Evolutionary conservation across 2,888 invertebrate genomes (phyloP).

Genomic region (Tenthredo livida): DNA sequence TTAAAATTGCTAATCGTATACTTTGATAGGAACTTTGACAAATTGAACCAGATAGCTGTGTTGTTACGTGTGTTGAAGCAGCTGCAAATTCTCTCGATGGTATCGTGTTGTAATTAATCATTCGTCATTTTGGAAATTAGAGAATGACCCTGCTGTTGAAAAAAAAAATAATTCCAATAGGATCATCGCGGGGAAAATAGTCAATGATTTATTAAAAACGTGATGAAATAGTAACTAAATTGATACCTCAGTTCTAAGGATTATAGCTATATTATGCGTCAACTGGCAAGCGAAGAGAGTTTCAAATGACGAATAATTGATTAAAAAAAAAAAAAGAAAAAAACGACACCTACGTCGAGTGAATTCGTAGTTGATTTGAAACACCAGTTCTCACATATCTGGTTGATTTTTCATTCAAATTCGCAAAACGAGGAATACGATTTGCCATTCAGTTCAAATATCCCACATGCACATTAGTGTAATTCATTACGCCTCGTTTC

Average conservation of each 20-base stretch:
- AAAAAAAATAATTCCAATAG: neutral
- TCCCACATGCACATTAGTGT: neutral
- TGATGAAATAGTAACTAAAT: too few relatives aligned
- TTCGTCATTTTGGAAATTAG: neutral
- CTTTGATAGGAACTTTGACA: neutral
- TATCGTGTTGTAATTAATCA: neutral
- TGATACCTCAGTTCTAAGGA: too few relatives aligned
- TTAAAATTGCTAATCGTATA: neutral
- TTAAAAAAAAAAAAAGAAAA: neutral
- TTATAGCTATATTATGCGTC: too few relatives aligned
- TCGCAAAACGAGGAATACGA: neutral
- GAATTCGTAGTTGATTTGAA: neutral
- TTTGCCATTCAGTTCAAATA: neutral
- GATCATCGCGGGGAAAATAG: too few relatives aligned
- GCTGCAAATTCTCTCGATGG: neutral
- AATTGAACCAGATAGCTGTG: neutral
- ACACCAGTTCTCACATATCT: neutral
- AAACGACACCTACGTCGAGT: slow-evolving; percentile 3
- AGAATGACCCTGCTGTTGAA: neutral
- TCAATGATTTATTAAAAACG: too few relatives aligned
- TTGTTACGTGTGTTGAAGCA: neutral
- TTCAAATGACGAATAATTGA: neutral
- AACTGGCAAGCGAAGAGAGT: too few relatives aligned
- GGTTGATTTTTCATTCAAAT: neutral
- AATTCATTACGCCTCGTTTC: neutral